phyloP scores from a whole-genome alignment of 2,113 vertebrate species.

The Barbus barbus region DNA sequence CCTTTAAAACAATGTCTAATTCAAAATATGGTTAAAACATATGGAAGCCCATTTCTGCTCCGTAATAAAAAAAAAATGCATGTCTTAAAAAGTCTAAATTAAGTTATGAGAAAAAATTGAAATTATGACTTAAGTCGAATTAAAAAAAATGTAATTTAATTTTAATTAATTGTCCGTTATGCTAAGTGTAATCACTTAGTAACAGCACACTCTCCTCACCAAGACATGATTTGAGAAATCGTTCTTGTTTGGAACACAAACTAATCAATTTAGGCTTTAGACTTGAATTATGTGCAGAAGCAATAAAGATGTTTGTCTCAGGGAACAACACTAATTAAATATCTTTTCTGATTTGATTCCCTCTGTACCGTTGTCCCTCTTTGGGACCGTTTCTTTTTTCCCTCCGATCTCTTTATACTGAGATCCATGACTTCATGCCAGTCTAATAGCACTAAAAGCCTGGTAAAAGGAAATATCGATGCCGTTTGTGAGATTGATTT shows the following conservation, averaged over 20 bases:
- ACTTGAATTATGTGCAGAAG: neutral
- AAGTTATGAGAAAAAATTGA: too few relatives aligned
- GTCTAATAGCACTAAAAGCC: neutral
- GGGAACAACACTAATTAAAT: neutral
- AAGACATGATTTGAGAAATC: too few relatives aligned
- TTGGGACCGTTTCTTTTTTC: neutral
- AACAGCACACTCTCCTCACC: neutral
- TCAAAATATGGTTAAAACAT: too few relatives aligned
- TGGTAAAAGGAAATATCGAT: neutral
- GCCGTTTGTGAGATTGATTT: neutral
- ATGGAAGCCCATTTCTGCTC: too few relatives aligned
- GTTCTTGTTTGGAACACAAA: neutral
- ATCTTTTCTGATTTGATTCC: neutral
- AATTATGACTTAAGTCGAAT: too few relatives aligned
- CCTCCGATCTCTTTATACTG: neutral
- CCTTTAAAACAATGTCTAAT: neutral
- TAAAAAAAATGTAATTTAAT: too few relatives aligned
- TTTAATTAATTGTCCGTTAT: too few relatives aligned
- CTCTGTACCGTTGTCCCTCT: neutral
- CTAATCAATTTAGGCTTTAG: neutral
- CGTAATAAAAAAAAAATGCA: too few relatives aligned
- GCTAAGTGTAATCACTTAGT: too few relatives aligned
- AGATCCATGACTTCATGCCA: neutral
- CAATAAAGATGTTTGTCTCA: too few relatives aligned
- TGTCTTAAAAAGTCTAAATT: too few relatives aligned